Evolutionary conservation across 2,888 invertebrate genomes (phyloP).

Genomic region (Malthinus seriepunctatus): DNA sequence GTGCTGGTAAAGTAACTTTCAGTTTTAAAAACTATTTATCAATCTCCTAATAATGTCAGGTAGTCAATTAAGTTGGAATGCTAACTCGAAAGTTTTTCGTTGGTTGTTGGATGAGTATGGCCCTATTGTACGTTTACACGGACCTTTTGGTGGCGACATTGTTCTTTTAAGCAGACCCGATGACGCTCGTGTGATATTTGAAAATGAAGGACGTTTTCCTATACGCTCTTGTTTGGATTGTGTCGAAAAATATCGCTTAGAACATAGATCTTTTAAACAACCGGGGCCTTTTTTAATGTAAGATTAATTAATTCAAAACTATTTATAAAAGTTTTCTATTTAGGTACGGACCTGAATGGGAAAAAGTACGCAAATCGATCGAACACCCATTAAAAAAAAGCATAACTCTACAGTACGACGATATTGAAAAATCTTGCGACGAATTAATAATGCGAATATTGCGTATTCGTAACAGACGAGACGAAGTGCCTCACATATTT

Average conservation of each 20-base stretch:
- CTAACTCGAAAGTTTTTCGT: conserved; percentile 53
- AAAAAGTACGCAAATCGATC: conserved; percentile 58
- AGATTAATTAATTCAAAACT: background rate
- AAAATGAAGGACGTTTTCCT: conserved; percentile 63
- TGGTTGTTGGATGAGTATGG: conserved; percentile 62
- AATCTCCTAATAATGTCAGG: conserved; percentile 32
- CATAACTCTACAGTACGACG: conserved; percentile 53
- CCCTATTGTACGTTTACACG: conserved; percentile 67
- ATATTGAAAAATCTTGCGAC: conserved; percentile 51
- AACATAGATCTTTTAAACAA: conserved; percentile 59
- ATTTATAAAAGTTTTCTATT: conserved; percentile 12
- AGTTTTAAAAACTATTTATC: conserved; percentile 17
- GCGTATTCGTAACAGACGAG: conserved; percentile 63
- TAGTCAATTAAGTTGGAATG: conserved; percentile 56
- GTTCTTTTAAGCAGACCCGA: conserved; percentile 67
- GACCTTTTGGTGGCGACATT: conserved; percentile 66
- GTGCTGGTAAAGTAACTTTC: conserved; percentile 56
- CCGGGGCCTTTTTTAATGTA: conserved; percentile 64
- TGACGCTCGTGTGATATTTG: conserved; percentile 64
- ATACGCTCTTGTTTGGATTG: conserved; percentile 66
- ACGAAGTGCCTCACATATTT: conserved; percentile 64
- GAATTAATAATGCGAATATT: conserved; percentile 57
- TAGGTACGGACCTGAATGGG: conserved; percentile 66
- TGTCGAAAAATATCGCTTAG: conserved; percentile 65
- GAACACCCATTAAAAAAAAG: conserved; percentile 55